Conservation (phyloP, 2,113 vertebrate genomes). For the Rattus rattus region DNA sequence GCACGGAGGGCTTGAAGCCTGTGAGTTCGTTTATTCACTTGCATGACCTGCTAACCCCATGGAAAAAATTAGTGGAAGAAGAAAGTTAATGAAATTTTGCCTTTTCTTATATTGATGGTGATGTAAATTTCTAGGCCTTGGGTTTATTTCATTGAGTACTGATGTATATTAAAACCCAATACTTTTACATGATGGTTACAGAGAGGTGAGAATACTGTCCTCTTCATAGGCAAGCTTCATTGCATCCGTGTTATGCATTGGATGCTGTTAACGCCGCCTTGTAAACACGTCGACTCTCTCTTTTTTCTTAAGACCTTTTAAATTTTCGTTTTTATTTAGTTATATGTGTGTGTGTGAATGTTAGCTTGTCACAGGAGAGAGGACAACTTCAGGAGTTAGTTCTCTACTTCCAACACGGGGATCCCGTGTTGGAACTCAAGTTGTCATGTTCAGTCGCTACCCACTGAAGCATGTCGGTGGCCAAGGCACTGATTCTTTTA, state of each 20-base stretch:
- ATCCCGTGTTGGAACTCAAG: not conserved
- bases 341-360: not conserved
- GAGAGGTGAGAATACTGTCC: not conserved
- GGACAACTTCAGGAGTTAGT: not conserved
- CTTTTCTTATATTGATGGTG: not conserved
- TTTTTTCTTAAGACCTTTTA: not conserved
- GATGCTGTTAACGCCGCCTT: not conserved
- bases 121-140: not conserved
- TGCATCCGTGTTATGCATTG: not conserved
- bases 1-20: constrained; percentile 88
- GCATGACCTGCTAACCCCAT: not conserved
- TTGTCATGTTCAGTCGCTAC: not conserved
- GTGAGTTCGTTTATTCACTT: constrained; percentile 85
- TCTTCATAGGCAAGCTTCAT: constrained; percentile 30
- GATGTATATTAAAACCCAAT: not conserved
- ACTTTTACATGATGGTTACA: constrained; percentile 11
- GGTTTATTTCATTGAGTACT: constrained; percentile 36
- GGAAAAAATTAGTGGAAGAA: not conserved
- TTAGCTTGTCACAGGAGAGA: too few relatives aligned
- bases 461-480: not conserved
- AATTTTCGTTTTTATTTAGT: too few relatives aligned
- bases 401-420: not conserved
- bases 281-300: not conserved
- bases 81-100: constrained; percentile 29
- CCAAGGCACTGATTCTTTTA: not conserved